These are phyloP conservation scores for Ferdinandea cuprea DNA, from an alignment of 2,888 invertebrate genomes.

Conservation along the genomic window DNA sequence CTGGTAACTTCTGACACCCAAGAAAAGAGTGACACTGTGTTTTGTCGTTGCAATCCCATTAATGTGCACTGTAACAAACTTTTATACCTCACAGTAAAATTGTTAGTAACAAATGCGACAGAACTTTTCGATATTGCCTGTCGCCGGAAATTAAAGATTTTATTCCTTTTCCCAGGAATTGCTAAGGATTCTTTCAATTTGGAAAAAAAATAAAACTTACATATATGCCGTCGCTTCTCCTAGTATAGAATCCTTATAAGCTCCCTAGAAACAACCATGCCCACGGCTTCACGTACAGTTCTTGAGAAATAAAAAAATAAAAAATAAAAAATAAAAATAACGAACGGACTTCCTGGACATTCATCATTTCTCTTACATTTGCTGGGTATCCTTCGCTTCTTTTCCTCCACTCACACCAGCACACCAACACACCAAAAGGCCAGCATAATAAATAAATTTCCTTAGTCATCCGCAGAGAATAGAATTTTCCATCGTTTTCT, in stretches of 20 bases:
- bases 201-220: neutral
- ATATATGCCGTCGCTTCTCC: neutral
- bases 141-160: constrained; percentile 60
- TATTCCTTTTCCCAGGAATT: constrained; percentile 17
- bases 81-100: too few relatives aligned
- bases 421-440: neutral
- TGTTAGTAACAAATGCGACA: too few relatives aligned
- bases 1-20: too few relatives aligned
- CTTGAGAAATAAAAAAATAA: neutral
- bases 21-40: too few relatives aligned
- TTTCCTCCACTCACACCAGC: neutral
- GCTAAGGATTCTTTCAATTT: neutral
- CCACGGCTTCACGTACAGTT: neutral
- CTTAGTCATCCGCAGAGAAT: neutral
- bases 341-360: constrained; percentile 32
- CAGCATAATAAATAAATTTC: neutral
- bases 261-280: neutral
- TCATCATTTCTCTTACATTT: constrained; percentile 37
- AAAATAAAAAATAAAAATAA: neutral
- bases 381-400: constrained; percentile 9
- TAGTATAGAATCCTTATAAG: neutral
- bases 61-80: too few relatives aligned
- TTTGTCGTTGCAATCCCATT: too few relatives aligned
- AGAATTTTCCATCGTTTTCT: constrained; percentile 37
- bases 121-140: neutral